Base-by-base conservation (phyloP, 1,140 invertebrate species). In the Globodera ellingtonae region DNA sequence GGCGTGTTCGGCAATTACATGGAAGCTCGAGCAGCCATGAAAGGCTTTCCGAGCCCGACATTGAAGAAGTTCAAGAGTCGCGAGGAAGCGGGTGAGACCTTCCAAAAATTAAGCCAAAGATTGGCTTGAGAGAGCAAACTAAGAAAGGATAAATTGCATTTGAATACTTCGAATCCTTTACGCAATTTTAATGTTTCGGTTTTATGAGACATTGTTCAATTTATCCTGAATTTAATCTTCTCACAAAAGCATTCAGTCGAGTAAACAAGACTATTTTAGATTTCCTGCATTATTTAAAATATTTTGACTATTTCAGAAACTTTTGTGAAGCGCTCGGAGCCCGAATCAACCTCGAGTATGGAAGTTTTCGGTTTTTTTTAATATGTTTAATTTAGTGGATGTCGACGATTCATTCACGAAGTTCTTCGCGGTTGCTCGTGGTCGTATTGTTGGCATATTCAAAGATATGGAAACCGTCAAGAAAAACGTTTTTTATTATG, bases 381-480 rank as follows among this genome's bases (percentile, higher is more conserved):
- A 18, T 8, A 48, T 21, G 21, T 78, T 76, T 78, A 47, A 46
- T 77, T 78, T 71, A 82, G 81, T 83, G 52, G 78, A 59, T 18
- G 76, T 65, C 50, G 82, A 82, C 46, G 75, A 77, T 18, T 44
- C 24, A 9, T 35, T 44, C 35, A 70, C 24, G 15, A 79, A 81
- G 46, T 83, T 84, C 48, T 85, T 85, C n/a, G 81, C 81, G 8
- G 84, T 85, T 0, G 84, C 84, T 18, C 78, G 84, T 65, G 84
- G 85, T 10, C 44, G 75, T 35, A 48, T 75, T 15, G 80, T 84
- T 62, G 85, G 85, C 9, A 79, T 86, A 9, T 86, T 84, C 62
- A 79, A 78, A 9, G 70, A 84, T 35, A 82, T 77, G 21, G 79
- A 84, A n/a, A 74, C 75, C 21, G 84, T 84, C 8, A 85, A 84